phyloP scores from a whole-genome alignment of 2,113 vertebrate species.

The Calyptommatus sinebrachiatus region DNA sequence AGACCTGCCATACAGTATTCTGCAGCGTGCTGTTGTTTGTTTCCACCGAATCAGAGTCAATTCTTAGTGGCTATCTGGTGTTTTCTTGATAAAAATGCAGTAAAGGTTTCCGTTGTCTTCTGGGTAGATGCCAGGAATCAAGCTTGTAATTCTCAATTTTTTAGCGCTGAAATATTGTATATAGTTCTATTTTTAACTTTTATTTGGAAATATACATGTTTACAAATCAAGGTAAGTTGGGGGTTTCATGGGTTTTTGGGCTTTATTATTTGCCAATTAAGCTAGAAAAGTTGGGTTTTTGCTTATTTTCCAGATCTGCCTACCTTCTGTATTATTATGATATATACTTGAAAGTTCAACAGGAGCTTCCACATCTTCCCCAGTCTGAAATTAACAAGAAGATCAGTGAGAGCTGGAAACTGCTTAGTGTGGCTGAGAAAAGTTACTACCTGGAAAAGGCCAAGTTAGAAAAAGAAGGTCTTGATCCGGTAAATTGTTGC shows the following conservation, averaged over 20 bases:
- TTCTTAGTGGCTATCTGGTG: too few species aligned
- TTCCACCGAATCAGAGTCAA: too few species aligned
- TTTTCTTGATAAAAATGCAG: not conserved
- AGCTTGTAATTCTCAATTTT: too few species aligned
- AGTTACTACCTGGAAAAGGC: slow-evolving; percentile 94
- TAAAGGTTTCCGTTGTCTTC: too few species aligned
- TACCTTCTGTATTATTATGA: slow-evolving; percentile 97
- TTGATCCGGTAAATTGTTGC: slow-evolving; percentile 80
- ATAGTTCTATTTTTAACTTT: not conserved
- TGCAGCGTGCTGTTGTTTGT: too few species aligned
- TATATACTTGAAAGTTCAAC: slow-evolving; percentile 91
- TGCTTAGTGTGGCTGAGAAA: slow-evolving; percentile 93
- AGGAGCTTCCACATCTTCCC: slow-evolving; percentile 88
- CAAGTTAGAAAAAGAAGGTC: slow-evolving; percentile 89
- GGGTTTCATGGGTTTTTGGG: slow-evolving; percentile 8
- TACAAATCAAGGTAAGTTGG: fast-evolving
- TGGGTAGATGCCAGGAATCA: too few species aligned
- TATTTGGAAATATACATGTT: not conserved
- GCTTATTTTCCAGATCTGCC: slow-evolving; percentile 81
- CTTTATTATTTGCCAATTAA: not conserved
- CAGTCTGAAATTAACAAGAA: slow-evolving; percentile 98
- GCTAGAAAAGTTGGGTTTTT: not conserved
- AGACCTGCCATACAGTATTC: too few species aligned
- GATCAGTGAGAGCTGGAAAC: slow-evolving; percentile 95
- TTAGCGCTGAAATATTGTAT: too few species aligned